Conservation (phyloP, 2,113 vertebrate genomes). For the Cephalophus harveyi region DNA sequence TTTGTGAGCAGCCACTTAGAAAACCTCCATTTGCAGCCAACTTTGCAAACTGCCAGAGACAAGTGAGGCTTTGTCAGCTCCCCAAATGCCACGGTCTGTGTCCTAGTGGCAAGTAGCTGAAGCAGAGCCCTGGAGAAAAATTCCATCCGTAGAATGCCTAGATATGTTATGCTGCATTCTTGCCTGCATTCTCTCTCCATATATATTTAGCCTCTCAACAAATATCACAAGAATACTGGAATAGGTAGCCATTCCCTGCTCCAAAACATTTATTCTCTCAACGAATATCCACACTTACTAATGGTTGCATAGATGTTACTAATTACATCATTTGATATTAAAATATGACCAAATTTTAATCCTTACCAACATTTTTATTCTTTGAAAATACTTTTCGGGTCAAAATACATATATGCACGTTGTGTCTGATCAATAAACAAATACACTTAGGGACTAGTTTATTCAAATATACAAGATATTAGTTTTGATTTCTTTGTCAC, state of each 20-base stretch:
- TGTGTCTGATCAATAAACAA: constrained; percentile 62
- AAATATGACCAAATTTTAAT: constrained; percentile 55
- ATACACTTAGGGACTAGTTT: constrained; percentile 60
- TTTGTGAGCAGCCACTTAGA: not conserved
- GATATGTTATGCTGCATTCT: not conserved
- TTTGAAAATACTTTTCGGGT: constrained; percentile 32
- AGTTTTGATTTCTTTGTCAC: constrained; percentile 67
- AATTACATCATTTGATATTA: not conserved
- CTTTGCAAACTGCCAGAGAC: not conserved
- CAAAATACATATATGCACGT: constrained; percentile 48
- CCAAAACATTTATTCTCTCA: not conserved
- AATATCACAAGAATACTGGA: not conserved
- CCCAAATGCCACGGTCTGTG: not conserved
- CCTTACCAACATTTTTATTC: constrained; percentile 41
- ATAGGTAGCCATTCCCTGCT: not conserved
- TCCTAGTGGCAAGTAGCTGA: constrained; percentile 9
- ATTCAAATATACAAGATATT: constrained; percentile 72
- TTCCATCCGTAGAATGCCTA: not conserved
- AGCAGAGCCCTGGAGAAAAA: constrained; percentile 31
- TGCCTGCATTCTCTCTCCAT: not conserved
- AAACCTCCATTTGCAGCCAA: constrained; percentile 11
- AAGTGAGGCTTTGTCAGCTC: not conserved
- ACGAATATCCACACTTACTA: not conserved
- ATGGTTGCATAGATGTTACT: not conserved
- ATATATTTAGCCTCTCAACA: not conserved